A percentile compares a stretch with the other conserved stretches of the same genome.
Conservation (phyloP, 2,797 vertebrate genomes). For the Lycodopsis pacificus region DNA sequence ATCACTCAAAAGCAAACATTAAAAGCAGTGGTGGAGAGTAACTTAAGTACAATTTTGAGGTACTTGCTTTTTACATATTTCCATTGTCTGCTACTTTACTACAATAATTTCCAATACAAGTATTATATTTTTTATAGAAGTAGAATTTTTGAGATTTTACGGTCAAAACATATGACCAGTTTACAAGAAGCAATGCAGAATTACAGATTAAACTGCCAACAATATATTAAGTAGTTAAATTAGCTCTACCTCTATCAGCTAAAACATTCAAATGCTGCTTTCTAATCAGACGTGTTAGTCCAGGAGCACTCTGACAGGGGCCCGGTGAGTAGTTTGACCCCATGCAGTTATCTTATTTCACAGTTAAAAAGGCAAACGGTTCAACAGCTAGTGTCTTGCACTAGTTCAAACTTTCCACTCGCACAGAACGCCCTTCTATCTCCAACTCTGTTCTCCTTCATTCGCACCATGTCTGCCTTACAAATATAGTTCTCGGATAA, state of each 20-base stretch:
- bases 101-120: neutral
- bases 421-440: constrained; percentile 50
- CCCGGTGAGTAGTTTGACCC: neutral
- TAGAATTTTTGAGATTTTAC: neutral
- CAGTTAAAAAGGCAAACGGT: constrained; percentile 18
- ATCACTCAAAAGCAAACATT: constrained; percentile 2
- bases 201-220: neutral
- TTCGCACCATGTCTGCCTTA: constrained; percentile 77
- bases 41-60: neutral
- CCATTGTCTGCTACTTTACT: neutral
- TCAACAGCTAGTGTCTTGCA: constrained; percentile 46
- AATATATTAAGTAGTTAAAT: neutral
- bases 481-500: constrained; percentile 86
- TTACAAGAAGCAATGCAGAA: neutral
- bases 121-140: neutral
- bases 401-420: constrained; percentile 54
- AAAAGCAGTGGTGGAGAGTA: neutral
- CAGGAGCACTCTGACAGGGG: neutral
- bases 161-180: neutral
- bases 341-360: constrained; percentile 24
- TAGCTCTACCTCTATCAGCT: neutral
- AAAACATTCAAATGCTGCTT: neutral
- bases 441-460: constrained; percentile 78
- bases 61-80: neutral
- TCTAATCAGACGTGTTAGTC: neutral